Percentiles rank a stretch among this genome's conserved stretches.
These are phyloP conservation scores for Oligia fasciuncula DNA, from an alignment of 2,888 invertebrate species.

Conservation along the genomic window DNA sequence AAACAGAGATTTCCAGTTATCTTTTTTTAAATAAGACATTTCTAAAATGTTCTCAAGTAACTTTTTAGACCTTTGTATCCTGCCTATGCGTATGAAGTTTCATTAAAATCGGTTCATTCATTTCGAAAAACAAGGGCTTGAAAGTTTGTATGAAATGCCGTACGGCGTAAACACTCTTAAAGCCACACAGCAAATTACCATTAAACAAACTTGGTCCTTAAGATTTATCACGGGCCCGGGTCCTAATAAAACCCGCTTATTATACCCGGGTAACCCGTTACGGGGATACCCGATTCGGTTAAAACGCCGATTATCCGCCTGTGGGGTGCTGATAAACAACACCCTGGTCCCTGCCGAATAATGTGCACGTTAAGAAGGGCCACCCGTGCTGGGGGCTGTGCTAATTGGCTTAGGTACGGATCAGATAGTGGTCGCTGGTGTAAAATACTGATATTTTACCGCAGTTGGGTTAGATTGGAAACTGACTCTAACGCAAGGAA, in stretches of 20 bases:
- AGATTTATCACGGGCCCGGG: slow-evolving; percentile 39
- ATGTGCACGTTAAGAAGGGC: slow-evolving; percentile 36
- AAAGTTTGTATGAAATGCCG: too few relatives aligned
- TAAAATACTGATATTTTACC: neutral
- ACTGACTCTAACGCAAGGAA: neutral
- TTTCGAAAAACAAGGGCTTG: too few relatives aligned
- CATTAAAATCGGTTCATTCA: too few relatives aligned
- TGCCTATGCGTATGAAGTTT: too few relatives aligned
- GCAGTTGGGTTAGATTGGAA: slow-evolving; percentile 5
- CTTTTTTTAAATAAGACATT: too few relatives aligned
- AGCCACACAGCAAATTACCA: slow-evolving; percentile 21
- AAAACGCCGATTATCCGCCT: slow-evolving; percentile 60
- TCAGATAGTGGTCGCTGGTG: neutral
- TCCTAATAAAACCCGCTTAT: slow-evolving; percentile 51
- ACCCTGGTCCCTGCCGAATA: slow-evolving; percentile 16
- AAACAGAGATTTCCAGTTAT: too few relatives aligned
- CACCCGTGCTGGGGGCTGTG: neutral
- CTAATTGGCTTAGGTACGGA: slow-evolving; percentile 30
- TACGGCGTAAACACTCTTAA: neutral
- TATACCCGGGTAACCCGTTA: slow-evolving; percentile 47
- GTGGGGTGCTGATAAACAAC: slow-evolving; percentile 60
- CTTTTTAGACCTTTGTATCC: too few relatives aligned
- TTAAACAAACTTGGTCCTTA: slow-evolving; percentile 35
- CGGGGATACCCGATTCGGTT: slow-evolving; percentile 43
- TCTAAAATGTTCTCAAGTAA: too few relatives aligned